Evolutionary conservation across 2,113 vertebrate species (phyloP).

Genomic region (Daphoenositta chrysoptera): DNA sequence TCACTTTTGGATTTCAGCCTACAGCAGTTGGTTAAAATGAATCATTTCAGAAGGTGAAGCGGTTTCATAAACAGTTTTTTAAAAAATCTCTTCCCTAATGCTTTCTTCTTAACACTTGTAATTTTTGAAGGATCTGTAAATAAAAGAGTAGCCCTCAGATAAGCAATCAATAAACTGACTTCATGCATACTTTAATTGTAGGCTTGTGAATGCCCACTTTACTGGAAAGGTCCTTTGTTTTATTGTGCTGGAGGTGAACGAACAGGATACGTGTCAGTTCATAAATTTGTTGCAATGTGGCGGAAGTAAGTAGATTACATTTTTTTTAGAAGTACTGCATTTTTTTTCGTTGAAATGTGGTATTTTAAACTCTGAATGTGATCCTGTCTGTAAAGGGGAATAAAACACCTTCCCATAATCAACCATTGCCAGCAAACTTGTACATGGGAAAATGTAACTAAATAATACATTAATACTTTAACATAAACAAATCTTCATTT

Average conservation of each 20-base stretch:
- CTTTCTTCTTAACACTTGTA: background rate
- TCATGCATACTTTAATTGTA: slow-evolving; percentile 29
- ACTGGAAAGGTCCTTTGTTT: slow-evolving; percentile 95
- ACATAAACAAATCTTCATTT: background rate
- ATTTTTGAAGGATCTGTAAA: background rate
- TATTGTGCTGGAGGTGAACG: slow-evolving; percentile 87
- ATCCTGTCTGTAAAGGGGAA: background rate
- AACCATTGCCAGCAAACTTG: background rate
- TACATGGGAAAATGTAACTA: background rate
- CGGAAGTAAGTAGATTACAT: slow-evolving; percentile 84
- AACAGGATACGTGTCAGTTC: slow-evolving; percentile 90
- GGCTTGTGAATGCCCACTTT: slow-evolving; percentile 93
- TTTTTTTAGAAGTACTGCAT: background rate
- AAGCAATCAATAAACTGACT: background rate
- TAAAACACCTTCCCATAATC: background rate
- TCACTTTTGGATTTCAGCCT: background rate
- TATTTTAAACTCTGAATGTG: background rate
- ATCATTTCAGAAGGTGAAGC: background rate
- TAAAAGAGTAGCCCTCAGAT: background rate
- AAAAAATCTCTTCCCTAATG: background rate
- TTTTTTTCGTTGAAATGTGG: background rate
- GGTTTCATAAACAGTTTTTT: background rate
- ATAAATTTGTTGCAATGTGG: slow-evolving; percentile 97
- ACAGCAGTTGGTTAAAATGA: background rate
- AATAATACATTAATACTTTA: background rate